Evolutionary conservation across 1,140 invertebrate species (phyloP).

Genomic region (Trissolcus basalis): DNA sequence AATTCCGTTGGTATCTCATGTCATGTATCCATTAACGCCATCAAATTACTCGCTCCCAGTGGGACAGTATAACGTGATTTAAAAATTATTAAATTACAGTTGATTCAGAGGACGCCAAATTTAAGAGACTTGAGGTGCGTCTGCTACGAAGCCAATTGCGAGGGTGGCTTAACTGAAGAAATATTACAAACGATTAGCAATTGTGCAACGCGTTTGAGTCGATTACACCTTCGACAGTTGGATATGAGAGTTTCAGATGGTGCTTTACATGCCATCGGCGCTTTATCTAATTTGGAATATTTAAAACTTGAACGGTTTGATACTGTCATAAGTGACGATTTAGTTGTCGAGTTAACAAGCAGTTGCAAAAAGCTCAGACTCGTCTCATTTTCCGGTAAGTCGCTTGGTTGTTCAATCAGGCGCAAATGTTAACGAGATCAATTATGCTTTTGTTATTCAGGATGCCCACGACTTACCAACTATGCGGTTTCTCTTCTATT

Average conservation of each 20-base stretch:
- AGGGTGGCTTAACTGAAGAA: constrained; percentile 35
- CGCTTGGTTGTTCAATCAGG: not conserved
- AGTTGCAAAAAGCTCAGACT: constrained; percentile 41
- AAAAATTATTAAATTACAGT: constrained; percentile 31
- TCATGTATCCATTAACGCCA: no score
- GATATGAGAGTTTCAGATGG: constrained; percentile 34
- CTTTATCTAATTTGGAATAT: constrained; percentile 48
- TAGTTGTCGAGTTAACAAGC: constrained; percentile 16
- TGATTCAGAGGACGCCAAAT: constrained; percentile 41
- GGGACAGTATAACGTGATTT: no score
- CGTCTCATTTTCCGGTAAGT: constrained; percentile 50
- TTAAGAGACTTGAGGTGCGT: constrained; percentile 49
- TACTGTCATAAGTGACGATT: constrained; percentile 37
- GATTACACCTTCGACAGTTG: constrained; percentile 49
- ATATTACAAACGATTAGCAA: constrained; percentile 40
- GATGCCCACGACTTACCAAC: constrained; percentile 36
- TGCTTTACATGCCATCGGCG: constrained; percentile 23
- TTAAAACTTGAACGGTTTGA: constrained; percentile 54
- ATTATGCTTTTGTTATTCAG: constrained; percentile 28
- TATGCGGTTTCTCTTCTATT: constrained; percentile 23
- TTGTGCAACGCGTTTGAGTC: constrained; percentile 43
- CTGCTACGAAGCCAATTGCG: constrained; percentile 44
- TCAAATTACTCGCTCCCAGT: no score
- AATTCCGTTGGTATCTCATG: constrained; percentile 5
- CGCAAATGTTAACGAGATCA: constrained; percentile 13